Evolutionary conservation across 2,888 invertebrate genomes (phyloP).

Genomic region (Folsomia candida): DNA sequence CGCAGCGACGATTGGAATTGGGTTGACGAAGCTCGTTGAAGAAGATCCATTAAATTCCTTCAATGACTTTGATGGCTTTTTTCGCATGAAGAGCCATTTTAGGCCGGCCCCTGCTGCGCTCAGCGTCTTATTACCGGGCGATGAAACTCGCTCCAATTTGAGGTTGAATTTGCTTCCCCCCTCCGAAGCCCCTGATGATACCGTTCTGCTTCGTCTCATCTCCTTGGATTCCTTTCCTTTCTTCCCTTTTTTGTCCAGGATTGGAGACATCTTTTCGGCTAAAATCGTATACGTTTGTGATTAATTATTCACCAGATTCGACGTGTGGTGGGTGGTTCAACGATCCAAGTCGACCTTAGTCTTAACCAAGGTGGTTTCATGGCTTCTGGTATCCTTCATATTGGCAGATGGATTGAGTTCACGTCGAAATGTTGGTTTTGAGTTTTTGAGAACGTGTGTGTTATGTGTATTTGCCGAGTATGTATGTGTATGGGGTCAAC

Average conservation of each 20-base stretch:
- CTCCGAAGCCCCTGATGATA: background rate
- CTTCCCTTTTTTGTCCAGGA: background rate
- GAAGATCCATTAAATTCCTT: background rate
- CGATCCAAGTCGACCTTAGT: background rate
- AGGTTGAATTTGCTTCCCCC: slow-evolving; percentile 30
- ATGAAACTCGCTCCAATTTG: slow-evolving; percentile 28
- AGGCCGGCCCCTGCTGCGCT: slow-evolving; percentile 27
- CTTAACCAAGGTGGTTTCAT: background rate
- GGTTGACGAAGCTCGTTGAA: background rate
- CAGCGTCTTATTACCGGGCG: slow-evolving; percentile 21
- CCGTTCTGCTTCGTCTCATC: background rate
- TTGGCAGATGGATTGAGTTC: too few species aligned
- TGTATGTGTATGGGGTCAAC: background rate
- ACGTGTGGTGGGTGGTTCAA: too few species aligned
- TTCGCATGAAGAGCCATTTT: slow-evolving; percentile 31
- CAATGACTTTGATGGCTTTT: slow-evolving; percentile 13
- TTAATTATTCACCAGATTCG: background rate
- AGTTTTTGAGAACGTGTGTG: too few species aligned
- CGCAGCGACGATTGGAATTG: background rate
- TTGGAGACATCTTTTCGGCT: slow-evolving; percentile 13
- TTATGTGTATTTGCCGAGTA: too few species aligned
- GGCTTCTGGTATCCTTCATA: too few species aligned
- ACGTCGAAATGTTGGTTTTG: too few species aligned
- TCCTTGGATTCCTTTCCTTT: background rate
- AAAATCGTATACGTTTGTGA: too few species aligned